A percentile compares a stretch with the other conserved stretches of the same genome.
These are phyloP conservation scores for Phoxinus phoxinus DNA, from an alignment of 2,113 vertebrate species.

Conservation along the genomic window DNA sequence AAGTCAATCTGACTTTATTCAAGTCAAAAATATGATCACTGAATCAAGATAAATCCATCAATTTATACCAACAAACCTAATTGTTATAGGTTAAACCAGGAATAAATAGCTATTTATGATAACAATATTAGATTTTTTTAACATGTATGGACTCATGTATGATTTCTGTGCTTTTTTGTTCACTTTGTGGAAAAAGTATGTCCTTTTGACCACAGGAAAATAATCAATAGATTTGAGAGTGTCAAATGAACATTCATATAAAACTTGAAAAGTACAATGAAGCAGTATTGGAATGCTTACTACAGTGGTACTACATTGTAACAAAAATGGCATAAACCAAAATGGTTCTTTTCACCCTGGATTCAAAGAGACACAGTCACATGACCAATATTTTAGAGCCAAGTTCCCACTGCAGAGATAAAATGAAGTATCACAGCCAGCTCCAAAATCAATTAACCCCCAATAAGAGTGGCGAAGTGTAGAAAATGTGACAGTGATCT, in stretches of 20 bases:
- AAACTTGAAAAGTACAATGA: not conserved
- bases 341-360: not conserved
- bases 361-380: not conserved
- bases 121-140: too few species aligned
- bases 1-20: not conserved
- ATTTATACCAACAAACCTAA: not conserved
- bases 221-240: not conserved
- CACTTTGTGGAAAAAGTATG: not conserved
- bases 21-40: not conserved
- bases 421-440: conserved; percentile 11
- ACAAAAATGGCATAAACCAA: not conserved
- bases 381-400: not conserved
- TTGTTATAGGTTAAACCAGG: too few species aligned
- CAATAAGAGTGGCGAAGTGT: conserved; percentile 21
- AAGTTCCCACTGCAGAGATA: conserved; percentile 9
- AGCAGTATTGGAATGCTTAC: not conserved
- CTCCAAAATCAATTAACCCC: conserved; percentile 47
- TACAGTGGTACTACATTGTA: not conserved
- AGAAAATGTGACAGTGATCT: conserved; percentile 36
- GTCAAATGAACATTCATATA: not conserved
- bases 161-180: not conserved
- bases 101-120: too few species aligned
- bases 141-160: not conserved
- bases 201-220: not conserved
- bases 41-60: not conserved